Evolutionary conservation across 1,140 invertebrate genomes (phyloP).

Genomic region (Micrasema minimum): DNA sequence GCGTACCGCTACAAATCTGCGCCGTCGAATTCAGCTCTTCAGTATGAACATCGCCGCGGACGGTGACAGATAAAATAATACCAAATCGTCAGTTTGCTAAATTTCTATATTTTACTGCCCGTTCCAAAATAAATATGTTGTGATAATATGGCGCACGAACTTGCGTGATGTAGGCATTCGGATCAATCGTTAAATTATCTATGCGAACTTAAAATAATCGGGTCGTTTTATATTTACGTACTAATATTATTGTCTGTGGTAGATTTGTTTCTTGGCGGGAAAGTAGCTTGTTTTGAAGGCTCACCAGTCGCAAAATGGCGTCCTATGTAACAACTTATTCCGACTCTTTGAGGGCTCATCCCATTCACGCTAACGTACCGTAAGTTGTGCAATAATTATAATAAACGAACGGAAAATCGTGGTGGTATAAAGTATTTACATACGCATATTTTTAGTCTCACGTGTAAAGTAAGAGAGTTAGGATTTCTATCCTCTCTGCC

Average conservation of each 20-base stretch:
- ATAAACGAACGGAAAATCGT: too few species aligned
- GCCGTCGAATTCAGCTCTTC: not conserved
- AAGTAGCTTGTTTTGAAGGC: not conserved
- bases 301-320: constrained; percentile 8
- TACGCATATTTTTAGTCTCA: too few species aligned
- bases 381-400: constrained; percentile 30
- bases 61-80: constrained; percentile 11
- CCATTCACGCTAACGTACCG: constrained; percentile 24
- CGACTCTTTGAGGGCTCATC: constrained; percentile 40
- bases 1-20: not conserved
- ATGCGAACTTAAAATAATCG: constrained; percentile 13
- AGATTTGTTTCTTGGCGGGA: not conserved
- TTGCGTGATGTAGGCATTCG: constrained; percentile 30
- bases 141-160: constrained; percentile 1
- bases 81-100: constrained; percentile 14
- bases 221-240: constrained; percentile 3
- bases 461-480: too few species aligned
- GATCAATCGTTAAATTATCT: constrained; percentile 28
- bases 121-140: constrained; percentile 10
- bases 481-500: too few species aligned
- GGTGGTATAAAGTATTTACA: too few species aligned
- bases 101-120: constrained; percentile 1
- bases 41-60: constrained; percentile 13
- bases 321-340: constrained; percentile 42
- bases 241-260: not conserved